Conservation (phyloP, 1,140 invertebrate species). For the Pseudomyrmex gracilis region DNA sequence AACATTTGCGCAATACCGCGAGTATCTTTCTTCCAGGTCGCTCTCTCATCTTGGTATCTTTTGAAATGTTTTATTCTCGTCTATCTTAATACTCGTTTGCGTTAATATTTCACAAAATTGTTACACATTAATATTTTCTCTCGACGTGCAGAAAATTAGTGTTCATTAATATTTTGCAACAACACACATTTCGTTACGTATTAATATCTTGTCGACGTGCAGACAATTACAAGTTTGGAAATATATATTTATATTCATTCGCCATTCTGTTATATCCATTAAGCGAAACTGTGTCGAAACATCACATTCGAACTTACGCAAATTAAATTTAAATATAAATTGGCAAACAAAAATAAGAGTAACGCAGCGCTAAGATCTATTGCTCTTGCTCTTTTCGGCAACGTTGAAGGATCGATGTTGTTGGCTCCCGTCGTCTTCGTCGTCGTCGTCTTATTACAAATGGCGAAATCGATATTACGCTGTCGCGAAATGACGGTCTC, state of each 20-base stretch:
- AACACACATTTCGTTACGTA: not conserved
- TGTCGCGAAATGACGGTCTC: constrained; percentile 36
- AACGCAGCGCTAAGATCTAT: not conserved
- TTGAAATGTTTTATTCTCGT: not conserved
- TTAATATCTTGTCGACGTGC: not conserved
- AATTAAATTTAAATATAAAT: constrained; percentile 28
- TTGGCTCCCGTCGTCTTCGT: not conserved
- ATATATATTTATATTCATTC: too few relatives aligned
- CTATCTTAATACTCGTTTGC: not conserved
- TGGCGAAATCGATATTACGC: constrained; percentile 40
- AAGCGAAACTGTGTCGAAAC: not conserved
- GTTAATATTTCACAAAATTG: not conserved
- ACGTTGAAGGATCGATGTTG: constrained; percentile 12
- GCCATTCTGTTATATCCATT: not conserved
- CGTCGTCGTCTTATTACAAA: constrained; percentile 15
- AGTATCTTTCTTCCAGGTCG: too few relatives aligned
- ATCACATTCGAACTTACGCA: constrained; percentile 1
- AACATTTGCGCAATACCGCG: too few relatives aligned
- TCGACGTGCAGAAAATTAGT: too few relatives aligned
- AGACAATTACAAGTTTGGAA: not conserved
- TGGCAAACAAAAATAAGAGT: not conserved
- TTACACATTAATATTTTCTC: not conserved
- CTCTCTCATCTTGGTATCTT: too few relatives aligned
- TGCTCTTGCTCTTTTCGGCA: constrained; percentile 12
- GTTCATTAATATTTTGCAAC: too few relatives aligned